Evolutionary conservation across 2,888 invertebrate genomes (phyloP).

Genomic region (Cheilosia impressa): DNA sequence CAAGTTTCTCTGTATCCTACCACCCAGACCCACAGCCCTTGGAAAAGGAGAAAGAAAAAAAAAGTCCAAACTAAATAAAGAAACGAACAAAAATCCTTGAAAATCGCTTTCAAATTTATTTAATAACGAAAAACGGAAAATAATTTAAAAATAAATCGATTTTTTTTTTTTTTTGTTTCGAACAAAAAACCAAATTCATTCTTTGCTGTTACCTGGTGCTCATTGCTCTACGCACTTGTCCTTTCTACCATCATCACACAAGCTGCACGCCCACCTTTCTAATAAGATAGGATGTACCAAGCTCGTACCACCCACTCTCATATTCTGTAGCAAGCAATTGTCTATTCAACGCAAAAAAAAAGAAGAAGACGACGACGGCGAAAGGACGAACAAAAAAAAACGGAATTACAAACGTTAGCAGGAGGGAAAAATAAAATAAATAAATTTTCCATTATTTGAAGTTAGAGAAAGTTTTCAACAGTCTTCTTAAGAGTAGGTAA

Average conservation of each 20-base stretch:
- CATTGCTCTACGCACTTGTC: slow-evolving; percentile 69
- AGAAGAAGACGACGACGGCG: slow-evolving; percentile 14
- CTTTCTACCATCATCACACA: slow-evolving; percentile 32
- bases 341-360: slow-evolving; percentile 68
- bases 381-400: slow-evolving; percentile 31
- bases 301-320: slow-evolving; percentile 1
- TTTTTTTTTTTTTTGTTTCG: slow-evolving; percentile 47
- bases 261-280: neutral
- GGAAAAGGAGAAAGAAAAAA: neutral
- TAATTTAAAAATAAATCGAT: slow-evolving; percentile 75
- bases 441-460: slow-evolving; percentile 76
- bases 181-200: slow-evolving; percentile 43
- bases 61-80: slow-evolving; percentile 56
- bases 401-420: slow-evolving; percentile 59
- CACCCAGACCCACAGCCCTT: neutral
- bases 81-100: slow-evolving; percentile 55
- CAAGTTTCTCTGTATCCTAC: slow-evolving; percentile 44
- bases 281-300: neutral
- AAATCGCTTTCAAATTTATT: slow-evolving; percentile 71
- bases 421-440: slow-evolving; percentile 73
- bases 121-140: slow-evolving; percentile 69
- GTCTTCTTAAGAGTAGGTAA: slow-evolving; percentile 17
- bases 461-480: slow-evolving; percentile 65
- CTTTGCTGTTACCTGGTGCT: slow-evolving; percentile 66
- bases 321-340: slow-evolving; percentile 66